phyloP scores from a whole-genome alignment of 2,113 vertebrate genomes.

The Zosterops pallidus region DNA sequence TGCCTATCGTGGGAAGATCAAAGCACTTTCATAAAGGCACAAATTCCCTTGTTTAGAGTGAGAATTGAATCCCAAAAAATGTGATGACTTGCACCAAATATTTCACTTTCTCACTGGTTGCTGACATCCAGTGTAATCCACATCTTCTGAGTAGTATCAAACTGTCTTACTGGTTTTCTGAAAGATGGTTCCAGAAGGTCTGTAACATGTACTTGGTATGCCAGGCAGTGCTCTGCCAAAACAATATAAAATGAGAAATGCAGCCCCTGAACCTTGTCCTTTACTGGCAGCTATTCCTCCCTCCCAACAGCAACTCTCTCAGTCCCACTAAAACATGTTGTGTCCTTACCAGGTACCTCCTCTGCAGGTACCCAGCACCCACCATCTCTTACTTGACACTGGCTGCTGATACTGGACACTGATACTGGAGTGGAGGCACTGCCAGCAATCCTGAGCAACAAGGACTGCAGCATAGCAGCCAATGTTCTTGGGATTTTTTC shows the following conservation, averaged over 20 bases:
- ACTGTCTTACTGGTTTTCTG: neutral
- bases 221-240: neutral
- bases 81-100: neutral
- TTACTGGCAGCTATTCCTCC: neutral
- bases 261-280: neutral
- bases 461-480: neutral
- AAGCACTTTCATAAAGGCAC: neutral
- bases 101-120: neutral
- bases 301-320: neutral
- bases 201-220: accelerated
- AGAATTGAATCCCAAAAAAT: neutral
- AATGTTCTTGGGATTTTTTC: neutral
- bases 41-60: neutral
- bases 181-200: neutral
- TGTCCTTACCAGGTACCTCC: neutral
- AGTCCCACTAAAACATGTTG: neutral
- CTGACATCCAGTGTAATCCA: neutral
- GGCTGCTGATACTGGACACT: too few relatives aligned
- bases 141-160: neutral
- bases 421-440: neutral
- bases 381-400: neutral
- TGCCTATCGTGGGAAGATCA: neutral
- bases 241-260: neutral
- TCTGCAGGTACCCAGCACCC: neutral
- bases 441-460: neutral